Percentiles rank a stretch among this genome's conserved stretches.
These are phyloP conservation scores for Rhinogobio ventralis DNA, from an alignment of 2,797 vertebrate genomes.

Conservation along the genomic window DNA sequence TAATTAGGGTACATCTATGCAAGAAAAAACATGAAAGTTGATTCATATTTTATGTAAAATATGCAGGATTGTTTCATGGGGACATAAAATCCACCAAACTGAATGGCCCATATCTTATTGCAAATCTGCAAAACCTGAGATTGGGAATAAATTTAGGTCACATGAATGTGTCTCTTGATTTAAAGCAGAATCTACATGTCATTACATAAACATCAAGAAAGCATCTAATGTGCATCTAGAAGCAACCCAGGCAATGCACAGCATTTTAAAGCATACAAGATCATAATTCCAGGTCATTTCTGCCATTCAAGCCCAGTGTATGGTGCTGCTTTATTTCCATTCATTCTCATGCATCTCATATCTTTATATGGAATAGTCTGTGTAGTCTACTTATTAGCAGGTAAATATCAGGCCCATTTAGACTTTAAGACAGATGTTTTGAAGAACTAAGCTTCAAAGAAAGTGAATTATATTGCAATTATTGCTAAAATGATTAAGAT, in stretches of 20 bases:
- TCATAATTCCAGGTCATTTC: not conserved
- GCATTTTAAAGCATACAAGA: not conserved
- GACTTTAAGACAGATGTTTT: not conserved
- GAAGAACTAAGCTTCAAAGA: not conserved
- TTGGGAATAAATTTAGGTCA: not conserved
- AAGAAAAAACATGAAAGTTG: too few relatives aligned
- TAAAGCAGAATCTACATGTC: not conserved
- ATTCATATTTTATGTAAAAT: not conserved
- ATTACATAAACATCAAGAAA: not conserved
- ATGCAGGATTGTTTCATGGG: not conserved
- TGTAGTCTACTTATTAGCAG: not conserved
- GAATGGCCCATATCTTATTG: not conserved
- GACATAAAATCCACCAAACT: not conserved
- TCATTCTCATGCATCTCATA: not conserved
- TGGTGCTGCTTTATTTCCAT: not conserved
- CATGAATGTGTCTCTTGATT: not conserved
- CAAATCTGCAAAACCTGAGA: constrained; percentile 4
- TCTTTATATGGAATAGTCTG: not conserved
- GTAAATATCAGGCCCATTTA: not conserved
- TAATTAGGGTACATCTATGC: too few relatives aligned
- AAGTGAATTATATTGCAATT: constrained; percentile 4
- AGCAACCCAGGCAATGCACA: not conserved
- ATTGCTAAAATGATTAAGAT: not conserved
- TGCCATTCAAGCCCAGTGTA: not conserved
- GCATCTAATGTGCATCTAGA: not conserved